Evolutionary conservation across 1,140 invertebrate genomes (phyloP), one percentile per base, ranked within the genome.

Genomic region (Penaeus chinensis): DNA sequence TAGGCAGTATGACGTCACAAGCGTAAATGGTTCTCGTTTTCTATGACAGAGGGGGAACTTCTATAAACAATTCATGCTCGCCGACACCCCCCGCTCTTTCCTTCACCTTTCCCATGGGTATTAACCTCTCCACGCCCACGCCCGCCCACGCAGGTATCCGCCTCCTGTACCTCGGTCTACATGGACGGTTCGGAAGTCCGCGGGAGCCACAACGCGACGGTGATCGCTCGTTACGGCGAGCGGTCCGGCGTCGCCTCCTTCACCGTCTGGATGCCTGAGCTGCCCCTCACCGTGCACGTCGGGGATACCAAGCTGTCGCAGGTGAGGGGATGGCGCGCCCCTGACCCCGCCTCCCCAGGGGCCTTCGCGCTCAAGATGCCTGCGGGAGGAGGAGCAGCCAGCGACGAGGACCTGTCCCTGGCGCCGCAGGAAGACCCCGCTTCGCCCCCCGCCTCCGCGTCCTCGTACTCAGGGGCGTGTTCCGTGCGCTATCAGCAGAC

Each of bases 201-300:
- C 0, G 98, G 98, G 10, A 98, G 97, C 0, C 96, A 97, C 20
- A 99, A 99, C 92, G 98, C 98, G 2, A 97, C 97, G 1, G 95
- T 99, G 22, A 94, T 98, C 18, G 97, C 98, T 13, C 98, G 98
- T 92, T 99, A 98, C 91, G 97, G 97, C 13, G 96, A 96, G 0
- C 97, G 98, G 91, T 96, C 96, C 13, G 96, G 97, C 13, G 92
- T 96, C 66, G 96, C 97, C 0, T 94, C 95, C 62, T 97, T 99
- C 92, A 96, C 96, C 16, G 97, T 99, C 0, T 99, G 98, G 98
- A 98, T 98, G 95, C 98, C 98, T 0, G 97, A 98, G 92, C 95
- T 98, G 90, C 97, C 97, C 0, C 93, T 99, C 66, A 97, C 98
- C 91, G 95, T 99, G 24, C 95, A 96, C 86, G 95, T 99, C 2